Evolutionary conservation across 2,888 invertebrate species (phyloP).

Genomic region (Eupithecia inturbata): DNA sequence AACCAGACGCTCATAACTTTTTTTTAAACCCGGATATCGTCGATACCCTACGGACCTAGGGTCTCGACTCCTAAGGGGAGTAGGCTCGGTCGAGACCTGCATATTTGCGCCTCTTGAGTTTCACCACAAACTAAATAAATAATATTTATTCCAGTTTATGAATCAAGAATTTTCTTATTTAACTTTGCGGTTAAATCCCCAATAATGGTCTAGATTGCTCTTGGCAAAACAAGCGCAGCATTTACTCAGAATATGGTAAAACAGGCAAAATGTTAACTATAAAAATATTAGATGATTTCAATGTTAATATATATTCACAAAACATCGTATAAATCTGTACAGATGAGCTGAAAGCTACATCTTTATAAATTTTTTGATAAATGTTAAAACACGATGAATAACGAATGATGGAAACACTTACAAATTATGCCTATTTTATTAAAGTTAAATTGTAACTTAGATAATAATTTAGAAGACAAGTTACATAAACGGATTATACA

Average conservation of each 20-base stretch:
- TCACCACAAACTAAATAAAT: conserved; percentile 16
- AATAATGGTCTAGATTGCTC: background rate
- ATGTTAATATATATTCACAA: conserved; percentile 1
- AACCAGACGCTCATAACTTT: no score
- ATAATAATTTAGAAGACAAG: conserved; percentile 24
- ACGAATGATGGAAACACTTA: conserved; percentile 33
- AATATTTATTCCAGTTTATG: background rate
- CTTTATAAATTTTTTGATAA: conserved; percentile 10
- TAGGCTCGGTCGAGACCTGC: no score
- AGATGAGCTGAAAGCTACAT: conserved; percentile 10
- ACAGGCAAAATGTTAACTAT: conserved; percentile 19
- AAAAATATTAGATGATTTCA: conserved; percentile 24
- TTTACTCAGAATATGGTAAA: conserved; percentile 11
- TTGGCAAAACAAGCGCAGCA: background rate
- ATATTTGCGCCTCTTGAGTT: no score
- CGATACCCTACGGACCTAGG: no score
- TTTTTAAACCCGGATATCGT: no score
- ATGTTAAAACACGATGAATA: conserved; percentile 39
- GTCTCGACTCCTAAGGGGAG: no score
- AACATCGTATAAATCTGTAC: conserved; percentile 19
- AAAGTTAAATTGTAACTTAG: conserved; percentile 26
- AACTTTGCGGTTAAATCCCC: background rate
- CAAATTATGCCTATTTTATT: conserved; percentile 25
- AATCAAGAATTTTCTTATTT: conserved; percentile 5
- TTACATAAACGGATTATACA: conserved; percentile 1